Conservation (phyloP, 2,888 invertebrate genomes). For the Gibbula magus region DNA sequence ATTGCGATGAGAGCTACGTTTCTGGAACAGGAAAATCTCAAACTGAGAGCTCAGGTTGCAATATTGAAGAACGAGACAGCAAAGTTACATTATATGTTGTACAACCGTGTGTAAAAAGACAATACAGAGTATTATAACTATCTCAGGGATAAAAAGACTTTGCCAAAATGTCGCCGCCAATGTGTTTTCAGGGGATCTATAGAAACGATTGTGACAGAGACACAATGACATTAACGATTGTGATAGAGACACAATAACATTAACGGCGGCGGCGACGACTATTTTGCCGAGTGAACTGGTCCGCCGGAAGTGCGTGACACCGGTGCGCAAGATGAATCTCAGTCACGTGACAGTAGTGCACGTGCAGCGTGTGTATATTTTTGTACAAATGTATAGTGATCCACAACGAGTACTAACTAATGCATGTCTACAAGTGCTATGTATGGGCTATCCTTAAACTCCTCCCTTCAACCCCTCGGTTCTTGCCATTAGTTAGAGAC, state of each 20-base stretch:
- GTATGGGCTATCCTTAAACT: too few relatives aligned
- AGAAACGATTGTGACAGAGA: background rate
- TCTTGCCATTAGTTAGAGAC: too few relatives aligned
- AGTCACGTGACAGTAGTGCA: conserved; percentile 13
- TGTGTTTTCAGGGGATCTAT: too few relatives aligned
- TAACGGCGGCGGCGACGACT: background rate
- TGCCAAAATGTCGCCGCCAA: too few relatives aligned
- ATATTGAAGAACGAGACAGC: conserved; percentile 68
- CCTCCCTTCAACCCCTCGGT: too few relatives aligned
- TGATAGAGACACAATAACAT: background rate
- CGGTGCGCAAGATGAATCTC: conserved; percentile 12
- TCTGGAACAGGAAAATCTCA: conserved; percentile 67
- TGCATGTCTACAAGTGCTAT: too few relatives aligned
- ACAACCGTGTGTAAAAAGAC: conserved; percentile 53
- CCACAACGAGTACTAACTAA: background rate
- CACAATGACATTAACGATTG: background rate
- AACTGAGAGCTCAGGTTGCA: conserved; percentile 66
- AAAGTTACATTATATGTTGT: conserved; percentile 67
- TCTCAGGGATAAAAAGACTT: conserved; percentile 4
- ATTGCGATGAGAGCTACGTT: conserved; percentile 66
- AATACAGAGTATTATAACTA: background rate
- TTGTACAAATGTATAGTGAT: background rate
- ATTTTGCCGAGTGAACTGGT: conserved; percentile 10
- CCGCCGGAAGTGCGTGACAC: background rate
- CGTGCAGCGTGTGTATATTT: conserved; percentile 16